Conservation (phyloP, 2,797 vertebrate genomes). For the Myotis vivesi region DNA sequence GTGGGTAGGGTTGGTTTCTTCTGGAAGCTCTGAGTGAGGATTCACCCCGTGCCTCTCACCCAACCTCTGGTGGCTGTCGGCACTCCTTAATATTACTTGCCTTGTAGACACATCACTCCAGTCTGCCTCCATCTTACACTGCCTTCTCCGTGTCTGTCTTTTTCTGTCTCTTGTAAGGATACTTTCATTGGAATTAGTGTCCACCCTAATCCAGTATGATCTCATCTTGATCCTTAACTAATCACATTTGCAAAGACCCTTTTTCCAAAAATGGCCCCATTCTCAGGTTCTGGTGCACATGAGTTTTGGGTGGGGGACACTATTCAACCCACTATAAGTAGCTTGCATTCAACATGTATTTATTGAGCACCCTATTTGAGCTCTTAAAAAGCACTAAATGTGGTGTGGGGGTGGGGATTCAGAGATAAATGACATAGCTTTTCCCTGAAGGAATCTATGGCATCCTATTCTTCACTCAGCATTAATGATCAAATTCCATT, state of each 20-base stretch:
- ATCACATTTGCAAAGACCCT: background rate
- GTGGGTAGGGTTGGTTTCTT: background rate
- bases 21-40: background rate
- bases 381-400: background rate
- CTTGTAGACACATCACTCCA: background rate
- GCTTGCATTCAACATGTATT: background rate
- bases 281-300: background rate
- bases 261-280: background rate
- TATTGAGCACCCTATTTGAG: background rate
- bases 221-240: background rate
- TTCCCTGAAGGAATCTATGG: background rate
- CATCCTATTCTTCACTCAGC: background rate
- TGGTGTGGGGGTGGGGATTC: background rate
- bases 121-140: background rate
- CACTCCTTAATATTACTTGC: background rate
- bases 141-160: background rate
- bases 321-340: background rate
- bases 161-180: slow-evolving; percentile 7
- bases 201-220: background rate
- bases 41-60: background rate
- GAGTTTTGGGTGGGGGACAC: background rate
- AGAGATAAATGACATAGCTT: background rate
- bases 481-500: background rate
- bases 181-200: background rate
- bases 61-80: background rate